phyloP scores from a whole-genome alignment of 2,888 invertebrate genomes.

The Helobdella robusta region DNA sequence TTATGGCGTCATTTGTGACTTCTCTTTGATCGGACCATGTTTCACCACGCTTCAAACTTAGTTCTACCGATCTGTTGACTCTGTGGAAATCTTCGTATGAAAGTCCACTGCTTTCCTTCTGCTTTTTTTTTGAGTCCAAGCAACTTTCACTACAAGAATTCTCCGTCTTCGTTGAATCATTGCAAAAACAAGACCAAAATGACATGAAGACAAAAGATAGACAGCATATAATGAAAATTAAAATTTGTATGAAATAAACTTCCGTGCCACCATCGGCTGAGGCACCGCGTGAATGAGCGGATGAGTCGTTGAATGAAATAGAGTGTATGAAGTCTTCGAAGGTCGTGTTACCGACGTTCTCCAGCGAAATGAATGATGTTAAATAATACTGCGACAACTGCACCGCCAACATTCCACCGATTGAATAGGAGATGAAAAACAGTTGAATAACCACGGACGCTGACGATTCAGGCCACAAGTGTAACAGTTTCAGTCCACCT shows the following conservation, averaged over 20 bases:
- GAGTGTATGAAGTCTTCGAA: too few relatives aligned
- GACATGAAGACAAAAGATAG: not conserved
- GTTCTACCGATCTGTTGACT: constrained; percentile 1
- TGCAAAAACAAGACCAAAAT: too few relatives aligned
- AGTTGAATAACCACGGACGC: constrained; percentile 15
- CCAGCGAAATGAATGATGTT: too few relatives aligned
- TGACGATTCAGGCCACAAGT: constrained; percentile 16
- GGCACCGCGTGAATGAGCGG: too few relatives aligned
- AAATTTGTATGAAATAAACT: constrained; percentile 2
- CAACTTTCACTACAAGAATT: not conserved
- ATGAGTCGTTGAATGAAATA: too few relatives aligned
- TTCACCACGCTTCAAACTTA: constrained; percentile 3
- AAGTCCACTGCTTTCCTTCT: not conserved
- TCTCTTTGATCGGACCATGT: not conserved
- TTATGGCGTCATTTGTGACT: not conserved
- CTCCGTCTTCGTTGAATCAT: not conserved
- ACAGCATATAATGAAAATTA: not conserved
- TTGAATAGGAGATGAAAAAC: constrained; percentile 12
- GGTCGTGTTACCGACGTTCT: not conserved
- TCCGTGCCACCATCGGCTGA: too few relatives aligned
- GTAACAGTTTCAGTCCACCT: constrained; percentile 7
- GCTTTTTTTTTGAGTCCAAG: not conserved
- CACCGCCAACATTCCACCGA: constrained; percentile 6
- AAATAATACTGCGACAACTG: constrained; percentile 11
- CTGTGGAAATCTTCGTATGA: constrained; percentile 17